phyloP scores from a whole-genome alignment of 2,113 vertebrate genomes.

The Malurus cyaneus region DNA sequence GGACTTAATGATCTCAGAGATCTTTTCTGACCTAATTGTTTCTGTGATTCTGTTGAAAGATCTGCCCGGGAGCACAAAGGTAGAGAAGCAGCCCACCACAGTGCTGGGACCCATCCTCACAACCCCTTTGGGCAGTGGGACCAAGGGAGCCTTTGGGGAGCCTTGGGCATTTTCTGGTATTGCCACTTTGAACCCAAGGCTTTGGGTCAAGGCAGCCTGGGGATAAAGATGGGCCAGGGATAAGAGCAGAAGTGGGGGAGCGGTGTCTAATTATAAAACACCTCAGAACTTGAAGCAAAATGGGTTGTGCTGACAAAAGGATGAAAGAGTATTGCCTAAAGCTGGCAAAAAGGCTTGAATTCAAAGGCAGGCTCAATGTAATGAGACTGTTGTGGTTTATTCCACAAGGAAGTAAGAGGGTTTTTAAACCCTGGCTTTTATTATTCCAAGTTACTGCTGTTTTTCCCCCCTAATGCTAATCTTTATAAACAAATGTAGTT shows the following conservation, averaged over 20 bases:
- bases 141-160: too few species aligned
- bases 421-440: not conserved
- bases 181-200: too few species aligned
- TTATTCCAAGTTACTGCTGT: not conserved
- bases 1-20: not conserved
- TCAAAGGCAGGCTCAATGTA: not conserved
- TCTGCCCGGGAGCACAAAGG: accelerated
- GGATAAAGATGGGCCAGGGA: not conserved
- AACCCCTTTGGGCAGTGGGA: accelerated
- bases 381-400: not conserved
- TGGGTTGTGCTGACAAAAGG: not conserved
- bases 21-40: not conserved
- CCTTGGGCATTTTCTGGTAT: accelerated
- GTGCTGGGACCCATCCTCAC: not conserved
- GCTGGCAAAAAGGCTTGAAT: not conserved
- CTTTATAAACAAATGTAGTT: not conserved
- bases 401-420: not conserved
- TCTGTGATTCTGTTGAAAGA: not conserved
- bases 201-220: not conserved
- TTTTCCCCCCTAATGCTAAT: not conserved
- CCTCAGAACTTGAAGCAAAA: not conserved
- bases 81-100: accelerated
- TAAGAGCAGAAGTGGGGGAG: not conserved
- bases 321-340: not conserved
- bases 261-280: not conserved